Evolutionary conservation across 1,140 invertebrate species (phyloP), one percentile per base, ranked within the genome.

Genomic region (Drosophila bifasciata): DNA sequence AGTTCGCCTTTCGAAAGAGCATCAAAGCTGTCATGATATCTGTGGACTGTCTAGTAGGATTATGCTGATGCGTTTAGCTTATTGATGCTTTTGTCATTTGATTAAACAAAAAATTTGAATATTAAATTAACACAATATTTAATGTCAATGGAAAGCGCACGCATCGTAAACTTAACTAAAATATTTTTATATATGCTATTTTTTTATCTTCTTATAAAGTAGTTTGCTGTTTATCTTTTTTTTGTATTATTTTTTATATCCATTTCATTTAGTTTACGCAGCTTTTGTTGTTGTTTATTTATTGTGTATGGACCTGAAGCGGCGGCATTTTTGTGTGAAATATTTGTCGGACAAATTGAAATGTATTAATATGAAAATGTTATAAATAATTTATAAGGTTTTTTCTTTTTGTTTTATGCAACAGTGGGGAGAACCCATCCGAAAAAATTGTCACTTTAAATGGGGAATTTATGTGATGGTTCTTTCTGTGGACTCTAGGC

Each of bases 41-140:
- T 39, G 25, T 0, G 5, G 16, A 2, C 17, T n/a, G n/a, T n/a
- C n/a, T n/a, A 9, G 28, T 9, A n/a, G 25, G 25, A 19, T 19
- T 3, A n/a, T 45, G 48, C 44, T 8, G 28, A 28, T 28, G 28
- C 28, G 28, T 8, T 28, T 76, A 50, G 41, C 72, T 69, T 60
- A 63, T 88, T 66, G 55, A 43, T 44, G 46, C 41, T 64, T 77
- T 85, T 85, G 63, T 66, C 81, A 74, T 78, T 75, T 75, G 61
- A 56, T 49, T 74, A 71, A 67, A 50, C 52, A 62, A 62, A 62
- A 62, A 61, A 83, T 86, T 83, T 86, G 55, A 86, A 86, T 86
- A 88, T 86, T 88, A 79, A 86, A 86, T 86, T 83, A 83, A 76
- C 83, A 83, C 74, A 88, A 83, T 88, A 88, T 83, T 86, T 86